Evolutionary conservation across 2,797 vertebrate species (phyloP), one percentile per base, ranked within the genome.

Genomic region (Helarctos malayanus): DNA sequence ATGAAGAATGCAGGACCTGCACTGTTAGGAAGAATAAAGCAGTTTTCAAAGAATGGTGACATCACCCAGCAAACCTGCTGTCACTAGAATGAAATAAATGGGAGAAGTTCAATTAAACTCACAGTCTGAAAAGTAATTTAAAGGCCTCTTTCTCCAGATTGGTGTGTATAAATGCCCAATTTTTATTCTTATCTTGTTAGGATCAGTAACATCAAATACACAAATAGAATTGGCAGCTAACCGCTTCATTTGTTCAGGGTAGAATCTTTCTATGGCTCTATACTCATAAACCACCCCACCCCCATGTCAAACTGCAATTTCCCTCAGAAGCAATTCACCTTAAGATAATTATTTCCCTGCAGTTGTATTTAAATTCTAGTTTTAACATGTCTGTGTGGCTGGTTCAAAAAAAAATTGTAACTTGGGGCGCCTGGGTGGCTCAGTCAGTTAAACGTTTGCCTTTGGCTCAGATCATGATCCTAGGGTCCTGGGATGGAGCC

Each of bases 31-130:
- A 90, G 38, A 97, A 92, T 89, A 95, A 96, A 95, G 47, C 16
- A 65, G 38, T 25, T 97, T 97, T 98, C 89, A 95, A 93, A 97
- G 61, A 0, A 97, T 63, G 73, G 89, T 76, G 87, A 57, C 68
- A 29, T 95, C 81, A 97, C 41, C 19, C 86, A 93, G 47, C 85
- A 93, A 92, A 95, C 35, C 63, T 86, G 13, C 8, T 95, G 71
- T 87, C 95, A 56, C 45, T 94, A n/a, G 52, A 80, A 38, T 27
- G 35, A 89, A 98, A 98, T 97, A 93, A 87, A 88, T 88, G 32
- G 9, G 9, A 92, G 38, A 89, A 61, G 4, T 71, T 80, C 61
- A 93, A 95, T 78, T 57, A 90, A 93, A 61, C 49, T 96, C 97
- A 80, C 89, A 94, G 65, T 68, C 96, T 87, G 79, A 97, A 89